Evolutionary conservation across 2,888 invertebrate genomes (phyloP), one percentile per base, ranked within the genome.

Genomic region (Prostheceraeus crozeri): DNA sequence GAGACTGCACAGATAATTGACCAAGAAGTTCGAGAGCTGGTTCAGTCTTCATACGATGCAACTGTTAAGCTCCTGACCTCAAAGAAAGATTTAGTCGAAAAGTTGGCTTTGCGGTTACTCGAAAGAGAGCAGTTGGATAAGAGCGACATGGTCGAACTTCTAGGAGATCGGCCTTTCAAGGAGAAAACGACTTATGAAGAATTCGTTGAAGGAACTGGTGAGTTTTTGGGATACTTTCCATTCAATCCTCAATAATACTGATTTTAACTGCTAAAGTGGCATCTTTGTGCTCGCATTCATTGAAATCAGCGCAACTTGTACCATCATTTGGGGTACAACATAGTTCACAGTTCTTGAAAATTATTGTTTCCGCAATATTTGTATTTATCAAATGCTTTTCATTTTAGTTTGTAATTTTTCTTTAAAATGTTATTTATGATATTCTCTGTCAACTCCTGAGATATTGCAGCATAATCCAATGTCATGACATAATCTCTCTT

Each of bases 111-210:
- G 73, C 81, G 91, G 62, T 80, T 99, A 63, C 78, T 98, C 60
- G 87, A 90, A 71, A 87, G 91, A 72, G 98, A 99, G 79, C 85
- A 94, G 66, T 80, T 99, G 53, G 88, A 87, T 71, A 84, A 96
- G 63, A 89, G 93, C 48, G 98, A 98, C 72, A 91, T 99, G 91
- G 87, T 96, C 64, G 93, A 94, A 75, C 78, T 99, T 31, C 80
- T 98, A 48, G 98, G 98, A 1, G 82, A 83, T 25, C 80, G 98
- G 67, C 98, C 98, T 0, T 99, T 98, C 83, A 86, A 86, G 10
- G 98, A 99, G 77, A 96, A 96, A 79, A 91, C 94, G 11, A 96
- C 96, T 8, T 99, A 99, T 71, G 98, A 99, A 77, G 89, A 99
- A 73, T 98, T 99, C 77, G 98, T 99, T 0, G 94, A 91, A 77